phyloP scores from a whole-genome alignment of 2,113 vertebrate species.

The Urocolius indicus region DNA sequence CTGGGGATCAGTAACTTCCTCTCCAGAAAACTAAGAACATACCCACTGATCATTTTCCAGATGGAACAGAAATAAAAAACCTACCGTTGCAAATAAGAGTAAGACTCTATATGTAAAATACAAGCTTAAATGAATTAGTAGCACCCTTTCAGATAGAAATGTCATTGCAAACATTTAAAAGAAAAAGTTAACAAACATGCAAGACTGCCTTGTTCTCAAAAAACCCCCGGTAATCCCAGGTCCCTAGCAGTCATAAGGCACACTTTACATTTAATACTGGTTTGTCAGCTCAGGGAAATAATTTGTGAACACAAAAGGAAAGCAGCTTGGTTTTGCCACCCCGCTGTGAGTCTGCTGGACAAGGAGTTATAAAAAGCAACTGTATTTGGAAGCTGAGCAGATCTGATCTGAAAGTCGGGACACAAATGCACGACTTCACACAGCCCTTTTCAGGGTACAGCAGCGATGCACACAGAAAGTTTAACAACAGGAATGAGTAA shows the following conservation, averaged over 20 bases:
- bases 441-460: not conserved
- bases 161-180: not conserved
- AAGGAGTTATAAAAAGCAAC: not conserved
- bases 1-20: not conserved
- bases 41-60: not conserved
- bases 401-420: not conserved
- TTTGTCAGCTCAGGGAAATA: conserved; percentile 5
- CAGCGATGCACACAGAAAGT: not conserved
- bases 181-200: not conserved
- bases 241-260: not conserved
- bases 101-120: not conserved
- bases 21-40: not conserved
- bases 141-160: not conserved
- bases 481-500: not conserved
- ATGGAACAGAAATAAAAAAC: not conserved
- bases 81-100: not conserved
- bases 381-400: conserved; percentile 44
- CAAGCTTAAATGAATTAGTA: not conserved
- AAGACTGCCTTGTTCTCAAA: not conserved
- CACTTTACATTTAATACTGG: conserved; percentile 5
- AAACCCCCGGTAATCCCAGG: not conserved
- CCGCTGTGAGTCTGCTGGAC: conserved; percentile 27
- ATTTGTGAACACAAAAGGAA: conserved; percentile 20
- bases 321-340: not conserved
- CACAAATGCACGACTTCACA: not conserved